phyloP scores from a whole-genome alignment of 2,113 vertebrate genomes.

The Gyps fulvus region DNA sequence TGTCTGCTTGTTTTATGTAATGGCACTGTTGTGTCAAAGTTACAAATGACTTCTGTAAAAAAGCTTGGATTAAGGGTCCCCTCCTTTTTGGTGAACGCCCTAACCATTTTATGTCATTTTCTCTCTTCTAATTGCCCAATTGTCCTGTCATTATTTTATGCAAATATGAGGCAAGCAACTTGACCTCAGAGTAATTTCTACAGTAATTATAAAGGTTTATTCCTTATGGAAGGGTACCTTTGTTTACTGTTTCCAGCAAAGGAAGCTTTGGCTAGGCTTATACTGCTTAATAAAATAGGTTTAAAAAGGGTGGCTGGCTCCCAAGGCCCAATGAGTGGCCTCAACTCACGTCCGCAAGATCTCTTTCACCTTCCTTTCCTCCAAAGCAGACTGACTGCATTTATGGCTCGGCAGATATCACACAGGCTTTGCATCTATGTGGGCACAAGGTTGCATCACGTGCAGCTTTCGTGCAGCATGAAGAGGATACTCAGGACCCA shows the following conservation, averaged over 20 bases:
- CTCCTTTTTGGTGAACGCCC: background rate
- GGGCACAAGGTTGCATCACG: background rate
- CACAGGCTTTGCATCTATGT: background rate
- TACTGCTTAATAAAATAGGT: background rate
- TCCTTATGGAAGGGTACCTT: background rate
- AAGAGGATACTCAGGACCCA: background rate
- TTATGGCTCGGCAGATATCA: background rate
- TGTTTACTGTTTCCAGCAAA: background rate
- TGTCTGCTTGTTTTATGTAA: background rate
- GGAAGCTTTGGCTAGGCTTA: background rate
- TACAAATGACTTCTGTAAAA: background rate
- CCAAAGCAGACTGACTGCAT: background rate
- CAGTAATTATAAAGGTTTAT: background rate
- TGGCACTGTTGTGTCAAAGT: background rate
- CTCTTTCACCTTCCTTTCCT: background rate
- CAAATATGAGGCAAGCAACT: background rate
- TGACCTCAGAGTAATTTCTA: background rate
- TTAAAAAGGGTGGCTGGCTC: background rate
- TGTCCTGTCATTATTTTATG: background rate
- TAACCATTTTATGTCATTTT: background rate
- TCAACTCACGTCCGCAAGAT: background rate
- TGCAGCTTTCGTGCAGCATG: accelerated
- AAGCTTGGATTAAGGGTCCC: background rate
- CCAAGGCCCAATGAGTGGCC: background rate
- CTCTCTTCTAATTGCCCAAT: background rate